Base-by-base conservation (phyloP, 2,888 invertebrate genomes). In the Aplocera efformata region DNA sequence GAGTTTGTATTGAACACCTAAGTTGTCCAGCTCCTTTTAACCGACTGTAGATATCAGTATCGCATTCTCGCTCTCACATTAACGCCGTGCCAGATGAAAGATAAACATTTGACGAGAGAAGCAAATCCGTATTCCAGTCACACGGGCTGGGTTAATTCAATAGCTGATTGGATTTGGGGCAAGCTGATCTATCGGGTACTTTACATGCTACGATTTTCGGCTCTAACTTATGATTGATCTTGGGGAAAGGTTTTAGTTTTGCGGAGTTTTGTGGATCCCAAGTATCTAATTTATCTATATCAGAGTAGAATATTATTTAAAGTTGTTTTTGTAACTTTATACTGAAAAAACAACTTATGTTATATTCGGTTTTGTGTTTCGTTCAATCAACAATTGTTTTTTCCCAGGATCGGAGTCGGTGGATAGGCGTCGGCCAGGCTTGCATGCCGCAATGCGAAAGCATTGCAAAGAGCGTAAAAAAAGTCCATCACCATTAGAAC, bases 101-200 rank as follows among this genome's bases (percentile, higher is more conserved):
- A 86, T 84, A 85, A 86, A 85, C 85, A 86, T 84, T 85, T 85
- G 81, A 84, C 80, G 80, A 77, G 77, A 83, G 78, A 79, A 79
- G 72, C 71, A 78, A 80, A 83, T 88, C 80, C 80, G 84, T 86
- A 88, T 88, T 86, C 86, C 69, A 80, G 83, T 86, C 86, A 85
- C 85, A 84, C 79, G 72, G 81, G 72, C 78, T 69, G 79, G 78
- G 84, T 82, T 86, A 86, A 86, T 88, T 86, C 85, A 85, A 86
- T 85, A 83, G 84, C 82, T 86, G 86, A 88, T 86, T 86, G 86
- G 86, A 86, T 86, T 88, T 85, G 83, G 82, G 82, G 72, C 76
- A 74, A 73, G 73, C 74, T 75, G 80, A 79, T 80, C 79, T 76
- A 66, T 60, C 61, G 58, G 62, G 53, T 58, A 56, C 59, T 79